Percentiles rank a stretch among this genome's conserved stretches.
These are phyloP conservation scores for Agriotes lineatus DNA, from an alignment of 2,888 invertebrate species.

Conservation along the genomic window DNA sequence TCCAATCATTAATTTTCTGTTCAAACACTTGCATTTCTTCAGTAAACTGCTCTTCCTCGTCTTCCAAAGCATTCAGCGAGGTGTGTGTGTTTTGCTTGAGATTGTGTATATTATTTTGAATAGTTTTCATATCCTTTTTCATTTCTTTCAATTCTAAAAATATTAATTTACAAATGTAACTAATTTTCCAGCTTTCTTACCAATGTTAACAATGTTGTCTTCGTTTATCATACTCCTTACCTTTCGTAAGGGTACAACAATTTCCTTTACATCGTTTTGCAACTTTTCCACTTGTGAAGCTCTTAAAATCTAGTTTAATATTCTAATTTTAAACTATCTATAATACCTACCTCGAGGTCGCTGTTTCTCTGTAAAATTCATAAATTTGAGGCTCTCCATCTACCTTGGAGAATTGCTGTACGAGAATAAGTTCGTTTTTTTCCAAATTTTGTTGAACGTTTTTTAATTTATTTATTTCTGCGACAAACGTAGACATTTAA, in stretches of 20 bases:
- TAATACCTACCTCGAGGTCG: conserved; percentile 43
- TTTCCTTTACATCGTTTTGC: conserved; percentile 45
- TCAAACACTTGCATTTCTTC: conserved; percentile 56
- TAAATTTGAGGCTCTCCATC: conserved; percentile 40
- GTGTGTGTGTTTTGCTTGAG: conserved; percentile 50
- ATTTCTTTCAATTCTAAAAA: conserved; percentile 55
- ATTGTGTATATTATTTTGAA: conserved; percentile 57
- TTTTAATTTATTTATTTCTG: conserved; percentile 55
- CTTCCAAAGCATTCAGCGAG: conserved; percentile 50
- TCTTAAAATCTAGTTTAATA: conserved; percentile 28
- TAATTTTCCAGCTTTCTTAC: conserved; percentile 29
- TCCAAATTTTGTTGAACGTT: conserved; percentile 55
- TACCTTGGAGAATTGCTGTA: conserved; percentile 51
- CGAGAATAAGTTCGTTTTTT: conserved; percentile 49
- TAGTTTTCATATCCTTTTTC: conserved; percentile 56
- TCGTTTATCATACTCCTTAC: conserved; percentile 48
- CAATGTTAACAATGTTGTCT: conserved; percentile 47
- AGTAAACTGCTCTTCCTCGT: conserved; percentile 52
- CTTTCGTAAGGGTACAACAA: conserved; percentile 45
- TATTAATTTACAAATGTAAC: neutral
- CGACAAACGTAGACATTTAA: conserved; percentile 34
- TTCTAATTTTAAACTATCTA: neutral
- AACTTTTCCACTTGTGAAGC: conserved; percentile 44
- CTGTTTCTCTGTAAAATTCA: conserved; percentile 44
- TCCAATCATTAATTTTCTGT: conserved; percentile 56